These are phyloP conservation scores for Poecilobothrus nobilitatus DNA, from an alignment of 2,888 invertebrate species.

Conservation along the genomic window DNA sequence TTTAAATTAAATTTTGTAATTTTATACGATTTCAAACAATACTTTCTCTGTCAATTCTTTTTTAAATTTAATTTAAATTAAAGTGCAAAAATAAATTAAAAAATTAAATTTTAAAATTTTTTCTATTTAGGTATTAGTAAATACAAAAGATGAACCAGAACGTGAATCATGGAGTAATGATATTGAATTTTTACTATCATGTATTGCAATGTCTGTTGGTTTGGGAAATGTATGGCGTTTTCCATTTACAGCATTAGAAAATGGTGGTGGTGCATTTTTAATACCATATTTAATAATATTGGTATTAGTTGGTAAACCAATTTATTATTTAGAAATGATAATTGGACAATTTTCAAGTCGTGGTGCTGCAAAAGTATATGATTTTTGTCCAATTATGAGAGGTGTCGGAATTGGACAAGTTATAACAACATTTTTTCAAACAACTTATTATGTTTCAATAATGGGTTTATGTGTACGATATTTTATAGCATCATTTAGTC, in stretches of 20 bases:
- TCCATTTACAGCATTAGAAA: conserved; percentile 57
- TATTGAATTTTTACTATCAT: conserved; percentile 42
- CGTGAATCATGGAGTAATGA: conserved; percentile 43
- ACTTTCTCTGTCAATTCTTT: too few relatives aligned
- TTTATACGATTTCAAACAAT: too few relatives aligned
- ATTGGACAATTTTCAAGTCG: conserved; percentile 65
- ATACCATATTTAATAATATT: conserved; percentile 58
- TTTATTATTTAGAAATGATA: conserved; percentile 65
- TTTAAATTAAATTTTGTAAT: too few relatives aligned
- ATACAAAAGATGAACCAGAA: conserved; percentile 24
- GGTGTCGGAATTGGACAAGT: conserved; percentile 57
- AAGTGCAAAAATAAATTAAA: too few relatives aligned
- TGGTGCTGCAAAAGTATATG: conserved; percentile 59
- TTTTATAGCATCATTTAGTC: conserved; percentile 53
- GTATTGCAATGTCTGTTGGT: conserved; percentile 53
- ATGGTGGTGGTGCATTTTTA: conserved; percentile 60
- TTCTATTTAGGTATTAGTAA: neutral
- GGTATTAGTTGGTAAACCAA: conserved; percentile 56
- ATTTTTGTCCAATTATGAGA: conserved; percentile 60
- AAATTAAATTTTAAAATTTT: too few relatives aligned
- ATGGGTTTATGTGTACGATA: conserved; percentile 59
- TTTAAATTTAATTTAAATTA: too few relatives aligned
- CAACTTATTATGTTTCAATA: conserved; percentile 58
- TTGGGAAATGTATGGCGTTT: conserved; percentile 63
- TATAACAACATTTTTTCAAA: conserved; percentile 49